Percentiles rank a stretch among this genome's conserved stretches.
phyloP scores from a whole-genome alignment of 2,113 vertebrate genomes.

The Bubo bubo region DNA sequence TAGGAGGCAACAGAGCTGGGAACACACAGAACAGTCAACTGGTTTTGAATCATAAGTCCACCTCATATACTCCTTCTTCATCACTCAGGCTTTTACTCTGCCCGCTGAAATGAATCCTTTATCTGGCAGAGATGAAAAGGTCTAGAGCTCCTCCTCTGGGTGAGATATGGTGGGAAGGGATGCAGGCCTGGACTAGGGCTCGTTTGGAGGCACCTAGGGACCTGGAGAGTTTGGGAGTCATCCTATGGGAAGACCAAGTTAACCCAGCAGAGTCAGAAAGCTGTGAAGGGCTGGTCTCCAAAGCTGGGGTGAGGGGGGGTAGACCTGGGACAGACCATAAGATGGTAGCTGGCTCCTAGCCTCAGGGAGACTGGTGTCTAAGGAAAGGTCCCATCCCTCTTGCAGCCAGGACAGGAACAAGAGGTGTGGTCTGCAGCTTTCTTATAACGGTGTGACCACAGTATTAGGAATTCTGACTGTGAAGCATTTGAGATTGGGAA shows the following conservation, averaged over 20 bases:
- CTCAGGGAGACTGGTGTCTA: not conserved
- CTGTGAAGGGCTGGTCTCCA: not conserved
- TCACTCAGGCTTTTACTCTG: not conserved
- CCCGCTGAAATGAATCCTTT: not conserved
- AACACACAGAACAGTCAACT: not conserved
- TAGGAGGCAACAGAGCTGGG: not conserved
- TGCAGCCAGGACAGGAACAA: not conserved
- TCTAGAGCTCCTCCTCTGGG: not conserved
- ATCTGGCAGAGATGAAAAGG: not conserved
- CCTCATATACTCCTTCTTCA: not conserved
- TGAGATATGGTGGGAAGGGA: not conserved
- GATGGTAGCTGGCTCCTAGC: not conserved
- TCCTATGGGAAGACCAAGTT: not conserved
- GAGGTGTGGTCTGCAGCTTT: not conserved
- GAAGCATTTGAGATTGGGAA: not conserved
- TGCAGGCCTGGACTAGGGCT: not conserved
- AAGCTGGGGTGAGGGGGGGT: not conserved
- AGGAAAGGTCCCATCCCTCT: not conserved
- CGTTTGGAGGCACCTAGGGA: not conserved
- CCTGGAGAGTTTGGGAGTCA: not conserved
- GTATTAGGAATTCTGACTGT: not conserved
- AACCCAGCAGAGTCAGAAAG: not conserved
- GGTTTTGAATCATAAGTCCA: not conserved
- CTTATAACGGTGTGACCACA: accelerated
- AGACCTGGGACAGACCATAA: not conserved